Conservation (phyloP, 2,888 invertebrate genomes). For the Drosophila fungiperda region DNA sequence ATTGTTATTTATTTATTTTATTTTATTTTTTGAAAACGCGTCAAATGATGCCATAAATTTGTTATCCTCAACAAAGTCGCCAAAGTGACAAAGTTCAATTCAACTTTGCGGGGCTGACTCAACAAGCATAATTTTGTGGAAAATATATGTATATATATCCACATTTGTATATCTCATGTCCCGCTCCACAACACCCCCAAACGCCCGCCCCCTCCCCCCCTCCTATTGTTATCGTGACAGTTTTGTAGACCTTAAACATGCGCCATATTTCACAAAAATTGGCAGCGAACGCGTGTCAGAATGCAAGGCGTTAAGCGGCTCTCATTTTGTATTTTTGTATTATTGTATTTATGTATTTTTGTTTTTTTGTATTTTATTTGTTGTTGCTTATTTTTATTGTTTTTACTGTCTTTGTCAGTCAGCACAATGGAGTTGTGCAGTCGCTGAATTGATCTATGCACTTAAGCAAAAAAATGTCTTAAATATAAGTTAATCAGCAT, state of each 20-base stretch:
- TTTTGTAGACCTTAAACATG: slow-evolving; percentile 54
- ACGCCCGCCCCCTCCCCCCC: background rate
- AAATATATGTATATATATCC: slow-evolving; percentile 5
- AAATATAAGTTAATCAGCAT: background rate
- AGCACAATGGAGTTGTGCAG: slow-evolving; percentile 57
- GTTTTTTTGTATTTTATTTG: slow-evolving; percentile 8
- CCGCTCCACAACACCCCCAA: background rate
- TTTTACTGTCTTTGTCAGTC: slow-evolving; percentile 19
- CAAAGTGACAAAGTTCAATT: slow-evolving; percentile 62
- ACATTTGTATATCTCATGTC: slow-evolving; percentile 2
- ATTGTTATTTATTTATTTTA: slow-evolving; percentile 14
- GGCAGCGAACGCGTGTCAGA: slow-evolving; percentile 72
- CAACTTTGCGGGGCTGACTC: slow-evolving; percentile 54
- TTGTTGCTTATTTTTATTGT: background rate
- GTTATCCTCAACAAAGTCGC: slow-evolving; percentile 56
- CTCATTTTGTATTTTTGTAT: slow-evolving; percentile 17
- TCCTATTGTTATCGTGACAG: slow-evolving; percentile 49
- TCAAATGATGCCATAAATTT: slow-evolving; percentile 73
- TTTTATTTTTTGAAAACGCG: slow-evolving; percentile 42
- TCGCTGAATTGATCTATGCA: slow-evolving; percentile 54
- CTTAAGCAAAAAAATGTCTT: background rate
- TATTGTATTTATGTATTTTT: slow-evolving; percentile 1
- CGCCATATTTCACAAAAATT: slow-evolving; percentile 58
- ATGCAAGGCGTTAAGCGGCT: slow-evolving; percentile 74
- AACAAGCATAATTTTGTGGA: slow-evolving; percentile 41